Evolutionary conservation across 2,797 vertebrate species (phyloP).

Genomic region (Brachyalestes nurse): DNA sequence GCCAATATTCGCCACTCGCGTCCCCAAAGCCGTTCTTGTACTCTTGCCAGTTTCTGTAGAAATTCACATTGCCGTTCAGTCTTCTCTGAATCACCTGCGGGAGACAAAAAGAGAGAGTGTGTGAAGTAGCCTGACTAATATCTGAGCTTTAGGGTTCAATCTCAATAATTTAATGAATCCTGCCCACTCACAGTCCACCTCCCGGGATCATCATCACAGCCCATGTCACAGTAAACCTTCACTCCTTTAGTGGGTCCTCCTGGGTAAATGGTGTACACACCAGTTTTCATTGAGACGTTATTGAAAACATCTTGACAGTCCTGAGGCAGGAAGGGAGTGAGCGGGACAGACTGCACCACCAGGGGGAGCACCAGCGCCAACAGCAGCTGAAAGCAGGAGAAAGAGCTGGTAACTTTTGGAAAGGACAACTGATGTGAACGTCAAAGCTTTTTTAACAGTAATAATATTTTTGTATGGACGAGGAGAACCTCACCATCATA

Average conservation of each 20-base stretch:
- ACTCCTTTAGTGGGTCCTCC: conserved; percentile 52
- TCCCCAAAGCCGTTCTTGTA: conserved; percentile 65
- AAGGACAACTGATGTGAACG: too few species aligned
- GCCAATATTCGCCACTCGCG: conserved; percentile 61
- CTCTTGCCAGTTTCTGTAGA: conserved; percentile 59
- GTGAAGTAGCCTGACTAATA: too few species aligned
- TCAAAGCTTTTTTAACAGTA: too few species aligned
- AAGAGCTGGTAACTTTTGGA: background rate
- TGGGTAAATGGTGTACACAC: conserved; percentile 64
- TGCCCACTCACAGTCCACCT: conserved; percentile 54
- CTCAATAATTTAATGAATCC: background rate
- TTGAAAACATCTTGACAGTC: background rate
- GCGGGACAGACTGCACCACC: background rate
- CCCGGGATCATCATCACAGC: conserved; percentile 51
- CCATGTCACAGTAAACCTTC: conserved; percentile 61
- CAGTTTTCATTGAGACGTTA: background rate
- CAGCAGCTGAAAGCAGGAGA: conserved; percentile 2
- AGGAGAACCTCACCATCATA: background rate
- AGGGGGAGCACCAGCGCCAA: conserved; percentile 14
- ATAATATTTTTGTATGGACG: background rate
- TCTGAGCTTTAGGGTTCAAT: background rate
- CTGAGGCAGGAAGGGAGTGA: background rate
- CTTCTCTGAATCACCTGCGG: conserved; percentile 63
- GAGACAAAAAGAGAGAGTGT: background rate
- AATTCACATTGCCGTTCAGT: conserved; percentile 59